Evolutionary conservation across 2,797 vertebrate genomes (phyloP), one percentile per base, ranked within the genome.

Genomic region (Garrulus glandarius): DNA sequence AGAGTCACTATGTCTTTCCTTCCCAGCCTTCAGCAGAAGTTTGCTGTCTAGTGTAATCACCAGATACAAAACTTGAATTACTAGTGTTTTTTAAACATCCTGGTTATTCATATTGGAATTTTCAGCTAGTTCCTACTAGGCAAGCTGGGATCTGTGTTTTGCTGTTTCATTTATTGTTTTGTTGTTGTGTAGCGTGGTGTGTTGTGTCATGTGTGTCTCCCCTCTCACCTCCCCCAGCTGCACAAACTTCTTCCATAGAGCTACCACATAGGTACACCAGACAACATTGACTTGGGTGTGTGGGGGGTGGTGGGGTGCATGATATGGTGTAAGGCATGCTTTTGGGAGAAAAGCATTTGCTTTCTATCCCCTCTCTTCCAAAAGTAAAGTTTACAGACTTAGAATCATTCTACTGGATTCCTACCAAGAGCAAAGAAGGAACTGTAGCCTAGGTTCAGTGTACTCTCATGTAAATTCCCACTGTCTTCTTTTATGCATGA

Each of bases 291-390:
- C 20, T 13, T n/a, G 32, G 6, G 4, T 3, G 1, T 4, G 6
- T 22, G 22, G 29, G 2, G 5, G 3, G 34, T 15, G 8, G 8
- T 68, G 64, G 3, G 10, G 9, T 1, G 11, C 4, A 10, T 13
- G 13, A 41, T 6, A 23, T 4, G 2, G 2, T 18, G 1, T 29
- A 67, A 78, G 10, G 11, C 20, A 44, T 8, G 10, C 2, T 59
- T 26, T 14, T 6, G 34, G 2, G 7, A 78, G 18, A 91, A 82
- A 52, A 2, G 0, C 0, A 1, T 60, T 80, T 79, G 41, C 20
- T 41, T 74, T 63, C 44, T 59, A 39, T 15, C 5, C 12, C 5
- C 4, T 10, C 6, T 29, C 12, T 65, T 68, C 30, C 20, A 15
- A 44, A 69, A 80, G 57, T 4, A 47, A 84, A 10, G 56, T 41